phyloP scores from a whole-genome alignment of 2,113 vertebrate species.

The Chloroceryle aenea region DNA sequence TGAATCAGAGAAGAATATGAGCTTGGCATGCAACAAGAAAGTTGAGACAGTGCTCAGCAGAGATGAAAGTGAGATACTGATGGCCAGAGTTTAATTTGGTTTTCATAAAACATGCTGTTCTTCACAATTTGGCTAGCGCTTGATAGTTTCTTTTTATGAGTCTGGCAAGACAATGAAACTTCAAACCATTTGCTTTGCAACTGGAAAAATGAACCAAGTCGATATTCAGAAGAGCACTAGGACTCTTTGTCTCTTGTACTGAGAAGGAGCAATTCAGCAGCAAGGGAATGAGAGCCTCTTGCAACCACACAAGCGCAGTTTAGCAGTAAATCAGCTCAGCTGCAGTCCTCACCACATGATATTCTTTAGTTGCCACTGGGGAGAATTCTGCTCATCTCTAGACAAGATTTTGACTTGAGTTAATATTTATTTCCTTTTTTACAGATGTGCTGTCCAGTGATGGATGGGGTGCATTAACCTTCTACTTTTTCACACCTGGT shows the following conservation, averaged over 20 bases:
- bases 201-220: conserved; percentile 15
- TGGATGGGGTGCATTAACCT: conserved; percentile 52
- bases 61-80: conserved; percentile 54
- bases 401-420: conserved; percentile 30
- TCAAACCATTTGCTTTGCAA: conserved; percentile 46
- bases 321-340: conserved; percentile 52
- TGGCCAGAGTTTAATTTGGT: conserved; percentile 37
- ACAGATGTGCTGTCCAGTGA: conserved; percentile 53
- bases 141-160: conserved; percentile 54
- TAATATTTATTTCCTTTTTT: conserved; percentile 46
- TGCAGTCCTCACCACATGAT: conserved; percentile 29
- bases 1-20: conserved; percentile 10
- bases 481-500: conserved; percentile 52
- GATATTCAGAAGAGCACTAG: neutral
- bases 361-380: conserved; percentile 12
- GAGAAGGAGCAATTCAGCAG: conserved; percentile 11
- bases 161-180: conserved; percentile 55
- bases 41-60: neutral
- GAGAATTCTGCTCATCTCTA: conserved; percentile 52
- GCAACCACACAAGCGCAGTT: conserved; percentile 3
- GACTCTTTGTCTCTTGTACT: neutral
- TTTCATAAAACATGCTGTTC: conserved; percentile 64
- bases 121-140: conserved; percentile 16
- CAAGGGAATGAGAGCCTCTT: neutral
- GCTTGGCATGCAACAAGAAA: conserved; percentile 21